Base-by-base conservation (phyloP, 2,888 invertebrate species). In the Ischnura elegans region DNA sequence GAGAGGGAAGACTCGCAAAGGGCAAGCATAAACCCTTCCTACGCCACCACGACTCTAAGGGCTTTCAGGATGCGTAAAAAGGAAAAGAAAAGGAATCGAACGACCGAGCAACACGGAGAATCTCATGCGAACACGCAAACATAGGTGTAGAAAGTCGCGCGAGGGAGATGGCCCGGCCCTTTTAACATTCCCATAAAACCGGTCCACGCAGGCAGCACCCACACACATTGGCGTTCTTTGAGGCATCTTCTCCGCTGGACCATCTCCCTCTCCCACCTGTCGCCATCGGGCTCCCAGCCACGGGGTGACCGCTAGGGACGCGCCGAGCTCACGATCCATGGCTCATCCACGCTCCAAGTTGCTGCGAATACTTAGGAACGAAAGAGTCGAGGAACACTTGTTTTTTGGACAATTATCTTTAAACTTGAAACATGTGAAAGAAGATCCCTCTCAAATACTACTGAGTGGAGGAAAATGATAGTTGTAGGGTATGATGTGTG, bases 131-230 rank as follows among this genome's bases (percentile, higher is more conserved):
- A 76, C 76, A 76, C 76, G 76, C 76, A 76, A 76, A 76, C 76
- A 76, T 76, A 76, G 76, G 76, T 76, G 76, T 76, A 76, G 76
- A 76, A 76, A 76, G 76, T 51, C 55, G 55, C 87, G 87, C 87
- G 87, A 29, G 61, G 21, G 42, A 43, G n/a, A 66, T 66, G 90
- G 61, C 61, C 61, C 42, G 51, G 16, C 16, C 43, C 19, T 51
- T 51, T 51, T 43, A 66, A 55, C 90, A 45, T 90, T 90, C 90
- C 43, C 61, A 61, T n/a, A 61, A 43, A 90, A 90, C 90, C 61
- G 90, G 90, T 90, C 61, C 61, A 61, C 16, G 61, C 16, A 13
- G 51, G 51, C n/a, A n/a, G 66, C 36, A 76, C 76, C 76, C 36
- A 76, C 76, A 36, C 76, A 36, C 25, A n/a, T n/a, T n/a, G 76